Percentiles rank a stretch among this genome's conserved stretches.
phyloP scores from a whole-genome alignment of 2,797 vertebrate genomes.

The Parauchenoglanis punctatus region DNA sequence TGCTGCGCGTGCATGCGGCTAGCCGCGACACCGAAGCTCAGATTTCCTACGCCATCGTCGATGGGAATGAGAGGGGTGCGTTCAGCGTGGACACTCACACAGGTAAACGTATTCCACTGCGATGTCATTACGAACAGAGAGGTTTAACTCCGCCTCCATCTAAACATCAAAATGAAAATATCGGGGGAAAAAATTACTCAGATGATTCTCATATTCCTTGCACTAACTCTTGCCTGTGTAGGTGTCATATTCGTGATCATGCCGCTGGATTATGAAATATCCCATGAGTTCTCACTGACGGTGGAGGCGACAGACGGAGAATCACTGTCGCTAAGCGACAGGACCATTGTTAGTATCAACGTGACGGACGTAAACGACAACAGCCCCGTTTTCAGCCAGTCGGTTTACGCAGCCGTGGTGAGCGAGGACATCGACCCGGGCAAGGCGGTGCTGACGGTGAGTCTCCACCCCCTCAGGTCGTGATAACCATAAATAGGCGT shows the following conservation, averaged over 20 bases:
- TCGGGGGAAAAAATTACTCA: neutral
- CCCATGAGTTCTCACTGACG: conserved; percentile 93
- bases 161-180: neutral
- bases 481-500: neutral
- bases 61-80: conserved; percentile 91
- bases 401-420: conserved; percentile 87
- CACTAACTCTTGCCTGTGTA: conserved; percentile 54
- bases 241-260: conserved; percentile 91
- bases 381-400: conserved; percentile 87
- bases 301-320: conserved; percentile 93
- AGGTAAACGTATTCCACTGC: conserved; percentile 71
- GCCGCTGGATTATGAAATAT: conserved; percentile 88
- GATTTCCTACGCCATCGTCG: conserved; percentile 89
- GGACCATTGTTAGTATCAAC: conserved; percentile 92
- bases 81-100: conserved; percentile 89
- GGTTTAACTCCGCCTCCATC: neutral
- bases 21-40: conserved; percentile 90
- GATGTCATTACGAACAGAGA: neutral
- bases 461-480: conserved; percentile 30
- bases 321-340: conserved; percentile 88
- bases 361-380: conserved; percentile 96
- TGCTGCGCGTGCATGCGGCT: conserved; percentile 89
- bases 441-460: conserved; percentile 83
- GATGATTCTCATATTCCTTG: neutral
- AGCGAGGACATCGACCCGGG: conserved; percentile 89